Base-by-base conservation (phyloP, 2,888 invertebrate genomes). In the Cantharis lateralis region DNA sequence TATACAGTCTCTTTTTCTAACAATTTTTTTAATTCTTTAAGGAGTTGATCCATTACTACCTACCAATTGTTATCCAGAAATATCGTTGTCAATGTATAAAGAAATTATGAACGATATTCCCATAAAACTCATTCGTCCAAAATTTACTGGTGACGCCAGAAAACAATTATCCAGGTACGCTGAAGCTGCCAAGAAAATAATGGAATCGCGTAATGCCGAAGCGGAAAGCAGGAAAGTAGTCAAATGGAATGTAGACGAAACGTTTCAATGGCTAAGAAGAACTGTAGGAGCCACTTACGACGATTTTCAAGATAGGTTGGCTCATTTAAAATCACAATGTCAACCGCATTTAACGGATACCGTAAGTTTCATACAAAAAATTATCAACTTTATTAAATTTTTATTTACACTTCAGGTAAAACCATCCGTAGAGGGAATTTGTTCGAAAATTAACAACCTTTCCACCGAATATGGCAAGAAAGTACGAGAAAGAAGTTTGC, bases 61-160 rank as follows among this genome's bases (percentile, higher is more conserved):
- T 9, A 96, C 96, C 87, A 94, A 94, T 87, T 98, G 98, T 89
- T 93, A 94, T 82, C 95, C 96, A 1, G 98, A 98, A 89, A 94
- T 98, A 83, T 98, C 98, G 5, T 92, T 94, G 86, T 95, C 96
- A 1, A 97, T 98, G 98, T 97, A 97, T 89, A 93, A 96, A 81
- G 98, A 98, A 90, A 97, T 98, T 72, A 98, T 98, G 97, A 96
- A 97, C 88, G 98, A 98, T 89, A 97, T 99, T 86, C 98, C 98
- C 10, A 96, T 98, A 78, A 98, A 97, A 88, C 91, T 98, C 77
- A 93, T 96, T n/a, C 94, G 97, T 87, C 98, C 98, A 10, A 97
- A 98, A 88, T 98, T 96, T 86, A 96, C 97, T 3, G 96, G 96
- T 0, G 98, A 98, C 89, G 98, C 98, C 0, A 91, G 98, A 32